Evolutionary conservation across 1,140 invertebrate species (phyloP), one percentile per base, ranked within the genome.

Genomic region (Scaptodrosophila lebanonensis): DNA sequence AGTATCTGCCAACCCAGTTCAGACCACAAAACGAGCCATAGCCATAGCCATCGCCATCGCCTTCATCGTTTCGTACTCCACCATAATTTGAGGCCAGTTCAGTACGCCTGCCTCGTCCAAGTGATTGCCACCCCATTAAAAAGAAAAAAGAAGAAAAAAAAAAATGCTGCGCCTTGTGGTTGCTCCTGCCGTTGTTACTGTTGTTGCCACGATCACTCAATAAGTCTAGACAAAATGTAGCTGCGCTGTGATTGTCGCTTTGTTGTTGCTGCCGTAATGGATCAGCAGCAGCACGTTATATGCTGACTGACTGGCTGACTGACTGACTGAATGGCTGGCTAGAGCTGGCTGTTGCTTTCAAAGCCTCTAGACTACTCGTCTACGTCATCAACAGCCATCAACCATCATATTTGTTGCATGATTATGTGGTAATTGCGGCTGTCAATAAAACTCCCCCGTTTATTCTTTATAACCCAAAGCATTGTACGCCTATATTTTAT

Each of bases 121-220:
- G 75, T 84, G 79, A 84, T 84, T 84, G 79, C 79, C 79, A 84
- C 79, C 79, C 79, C 79, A 84, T 84, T 84, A 83, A 84, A 84
- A 51, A 40, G 29, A 3, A 25, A 4, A 25, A 25, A 25, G 8
- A 25, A 4, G 8, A 3, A 25, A 25, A 25, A 25, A 57, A 77
- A 79, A 72, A 75, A 71, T 66, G 72, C 71, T 75, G 71, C 71
- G 72, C 72, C 72, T 76, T 71, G 53, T 60, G 61, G 42, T 61
- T 60, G 49, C 8, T 32, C 43, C 16, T 18, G 52, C 15, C 43
- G 25, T 29, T 47, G 27, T 47, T 60, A 44, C 60, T 48, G 56
- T 30, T 22, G 22, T 49, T 20, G 75, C 75, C 75, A 82, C 75
- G 75, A 82, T 82, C 75, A 82, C 75, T 82, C 75, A 82, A 82